Evolutionary conservation across 2,797 vertebrate species (phyloP).

Genomic region (Carcharodon carcharias): DNA sequence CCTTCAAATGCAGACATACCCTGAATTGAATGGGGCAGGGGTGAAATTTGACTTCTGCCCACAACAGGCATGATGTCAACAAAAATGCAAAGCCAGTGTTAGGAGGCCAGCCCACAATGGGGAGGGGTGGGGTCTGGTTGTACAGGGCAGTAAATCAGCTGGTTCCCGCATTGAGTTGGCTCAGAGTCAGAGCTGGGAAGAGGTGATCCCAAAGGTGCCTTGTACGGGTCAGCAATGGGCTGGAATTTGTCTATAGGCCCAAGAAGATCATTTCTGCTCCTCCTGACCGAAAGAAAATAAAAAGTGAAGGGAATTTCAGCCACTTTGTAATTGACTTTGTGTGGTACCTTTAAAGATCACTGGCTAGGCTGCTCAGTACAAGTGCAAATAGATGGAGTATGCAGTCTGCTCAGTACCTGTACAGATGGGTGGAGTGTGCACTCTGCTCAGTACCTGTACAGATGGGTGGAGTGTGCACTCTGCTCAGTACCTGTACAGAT

Average conservation of each 20-base stretch:
- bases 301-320: not conserved
- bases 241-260: not conserved
- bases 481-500: no score
- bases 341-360: not conserved
- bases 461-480: no score
- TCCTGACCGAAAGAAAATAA: not conserved
- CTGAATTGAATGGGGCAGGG: no score
- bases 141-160: not conserved
- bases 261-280: not conserved
- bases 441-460: no score
- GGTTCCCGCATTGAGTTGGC: not conserved
- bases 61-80: not conserved
- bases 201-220: not conserved
- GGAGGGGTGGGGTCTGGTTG: not conserved
- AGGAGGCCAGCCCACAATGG: no score
- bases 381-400: no score
- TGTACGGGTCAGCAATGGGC: not conserved
- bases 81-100: not conserved
- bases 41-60: no score
- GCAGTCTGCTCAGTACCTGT: no score
- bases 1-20: no score
- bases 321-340: not conserved
- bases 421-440: no score
- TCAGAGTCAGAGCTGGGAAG: not conserved
- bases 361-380: no score